Conservation (phyloP, 1,140 invertebrate genomes). For the Macrobrachium nipponense region DNA sequence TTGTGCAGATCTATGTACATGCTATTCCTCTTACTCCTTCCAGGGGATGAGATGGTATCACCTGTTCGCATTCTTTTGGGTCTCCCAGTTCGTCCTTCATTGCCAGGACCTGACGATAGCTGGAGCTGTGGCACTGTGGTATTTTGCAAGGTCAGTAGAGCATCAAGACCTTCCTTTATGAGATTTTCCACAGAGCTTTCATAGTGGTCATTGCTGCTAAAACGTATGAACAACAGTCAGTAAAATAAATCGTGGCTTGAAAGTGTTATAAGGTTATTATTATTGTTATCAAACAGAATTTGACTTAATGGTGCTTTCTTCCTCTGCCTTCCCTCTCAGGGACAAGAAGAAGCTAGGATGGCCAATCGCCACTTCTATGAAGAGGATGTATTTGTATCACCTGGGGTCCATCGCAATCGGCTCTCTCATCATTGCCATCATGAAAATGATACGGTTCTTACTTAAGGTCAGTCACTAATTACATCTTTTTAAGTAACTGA, state of each 20-base stretch:
- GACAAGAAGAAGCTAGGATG: constrained; percentile 75
- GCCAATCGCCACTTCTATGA: constrained; percentile 74
- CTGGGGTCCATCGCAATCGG: constrained; percentile 83
- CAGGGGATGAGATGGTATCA: constrained; percentile 77
- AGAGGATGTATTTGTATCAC: constrained; percentile 77
- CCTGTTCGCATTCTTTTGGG: constrained; percentile 79
- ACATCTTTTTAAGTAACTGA: too few relatives aligned
- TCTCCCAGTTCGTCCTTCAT: constrained; percentile 79
- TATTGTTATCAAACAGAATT: neutral
- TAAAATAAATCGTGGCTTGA: too few relatives aligned
- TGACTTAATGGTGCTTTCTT: constrained; percentile 36
- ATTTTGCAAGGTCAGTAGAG: constrained; percentile 78
- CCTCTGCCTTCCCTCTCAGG: constrained; percentile 69
- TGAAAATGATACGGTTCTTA: constrained; percentile 77
- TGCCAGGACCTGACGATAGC: constrained; percentile 84
- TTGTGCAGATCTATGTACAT: neutral
- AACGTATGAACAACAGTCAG: too few relatives aligned
- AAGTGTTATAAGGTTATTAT: too few relatives aligned
- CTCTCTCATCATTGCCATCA: constrained; percentile 79
- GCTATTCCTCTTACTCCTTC: neutral
- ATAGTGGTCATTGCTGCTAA: too few relatives aligned
- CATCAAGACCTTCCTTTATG: neutral
- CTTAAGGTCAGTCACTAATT: constrained; percentile 65
- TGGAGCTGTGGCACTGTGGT: constrained; percentile 82
- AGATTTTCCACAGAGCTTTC: too few relatives aligned